Evolutionary conservation across 2,888 invertebrate species (phyloP), one percentile per base, ranked within the genome.

Genomic region (Troglohyphantes excavatus): DNA sequence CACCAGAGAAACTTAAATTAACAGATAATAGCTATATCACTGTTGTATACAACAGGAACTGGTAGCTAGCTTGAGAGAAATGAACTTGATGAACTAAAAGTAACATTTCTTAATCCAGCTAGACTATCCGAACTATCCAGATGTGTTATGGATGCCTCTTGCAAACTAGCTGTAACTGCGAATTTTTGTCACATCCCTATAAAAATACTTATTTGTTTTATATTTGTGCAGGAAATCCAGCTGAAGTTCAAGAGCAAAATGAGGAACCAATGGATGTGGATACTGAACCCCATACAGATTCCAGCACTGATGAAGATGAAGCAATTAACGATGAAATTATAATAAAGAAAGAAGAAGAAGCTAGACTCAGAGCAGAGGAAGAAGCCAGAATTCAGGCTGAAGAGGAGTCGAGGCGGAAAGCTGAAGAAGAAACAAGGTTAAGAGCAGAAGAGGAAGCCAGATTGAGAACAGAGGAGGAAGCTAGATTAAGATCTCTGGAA

Each of bases 221-320:
- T 9, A 61, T 61, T 61, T 61, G n/a, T n/a, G n/a, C 9, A 33
- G 33, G 9, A 33, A 33, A 3, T 26, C 6, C 65, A 29, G 68
- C 59, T 11, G 39, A 46, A 23, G 67, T 17, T 53, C n/a, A 7
- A 59, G 26, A 33, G 13, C 21, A 43, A 43, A 78, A 72, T n/a
- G 85, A 68, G 39, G 78, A 76, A 21, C 53, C 59, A n/a, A 85
- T 85, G 83, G 73, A 43, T 13, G 21, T 84, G 23, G 81, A 81
- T 23, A 23, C 46, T 19, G 68, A 70, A 0, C 33, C 23, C 6
- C n/a, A 29, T 9, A 6, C 26, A 5, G 65, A 11, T 26, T 23
- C 65, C 23, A 65, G 26, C 13, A 27, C 68, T 9, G 68, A 29
- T 19, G 19, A 68, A 29, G 63, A 63, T 33, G 63, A 23, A 39